Evolutionary conservation across 2,888 invertebrate species (phyloP).

Genomic region (Tribolium freemani): DNA sequence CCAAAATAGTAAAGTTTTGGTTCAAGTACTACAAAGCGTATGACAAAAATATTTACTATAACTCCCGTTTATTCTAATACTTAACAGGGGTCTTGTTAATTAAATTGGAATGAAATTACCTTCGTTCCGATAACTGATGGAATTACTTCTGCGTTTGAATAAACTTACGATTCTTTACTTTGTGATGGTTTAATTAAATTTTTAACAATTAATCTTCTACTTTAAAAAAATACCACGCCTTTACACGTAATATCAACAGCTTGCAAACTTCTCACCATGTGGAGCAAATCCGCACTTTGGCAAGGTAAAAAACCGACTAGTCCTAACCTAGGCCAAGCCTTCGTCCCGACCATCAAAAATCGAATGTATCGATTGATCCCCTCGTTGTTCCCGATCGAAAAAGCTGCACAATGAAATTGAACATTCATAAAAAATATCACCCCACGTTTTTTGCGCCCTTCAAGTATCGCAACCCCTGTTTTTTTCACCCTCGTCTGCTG

Average conservation of each 20-base stretch:
- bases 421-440: constrained; percentile 67
- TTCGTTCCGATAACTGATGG: too few species aligned
- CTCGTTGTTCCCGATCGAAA: constrained; percentile 62
- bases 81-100: too few species aligned
- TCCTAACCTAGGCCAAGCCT: constrained; percentile 63
- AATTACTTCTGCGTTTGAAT: too few species aligned
- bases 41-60: too few species aligned
- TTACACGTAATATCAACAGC: neutral
- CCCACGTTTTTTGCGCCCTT: constrained; percentile 63
- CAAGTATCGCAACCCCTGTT: constrained; percentile 51
- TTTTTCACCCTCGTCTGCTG: constrained; percentile 55
- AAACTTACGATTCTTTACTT: too few species aligned
- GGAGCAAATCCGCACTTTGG: constrained; percentile 51
- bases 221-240: neutral
- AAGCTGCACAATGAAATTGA: constrained; percentile 62
- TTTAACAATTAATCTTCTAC: neutral
- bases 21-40: too few species aligned
- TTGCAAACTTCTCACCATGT: constrained; percentile 15
- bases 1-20: too few species aligned
- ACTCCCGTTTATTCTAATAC: too few species aligned
- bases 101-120: too few species aligned
- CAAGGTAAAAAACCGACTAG: constrained; percentile 64
- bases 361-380: constrained; percentile 67
- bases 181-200: neutral
- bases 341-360: constrained; percentile 58